Percentiles rank a stretch among this genome's conserved stretches.
These are phyloP conservation scores for Hydriomena furcata DNA, from an alignment of 2,888 invertebrate genomes.

Conservation along the genomic window DNA sequence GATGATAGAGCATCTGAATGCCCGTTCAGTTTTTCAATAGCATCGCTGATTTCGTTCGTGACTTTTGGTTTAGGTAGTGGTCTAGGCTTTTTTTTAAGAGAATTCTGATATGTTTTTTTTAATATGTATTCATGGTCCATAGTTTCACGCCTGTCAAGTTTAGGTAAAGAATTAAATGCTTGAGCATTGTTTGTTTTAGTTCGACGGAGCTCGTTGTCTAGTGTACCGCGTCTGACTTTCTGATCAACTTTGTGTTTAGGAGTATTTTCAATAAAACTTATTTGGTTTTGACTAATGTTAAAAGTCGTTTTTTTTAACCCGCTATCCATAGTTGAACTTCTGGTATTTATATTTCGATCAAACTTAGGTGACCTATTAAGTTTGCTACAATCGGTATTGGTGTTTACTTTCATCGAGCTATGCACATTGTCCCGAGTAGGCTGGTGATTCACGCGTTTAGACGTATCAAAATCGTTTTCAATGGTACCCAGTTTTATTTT, in stretches of 20 bases:
- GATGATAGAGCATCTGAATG: neutral
- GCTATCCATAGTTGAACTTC: conserved; percentile 11
- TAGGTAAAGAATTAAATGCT: neutral
- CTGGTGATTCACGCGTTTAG: neutral
- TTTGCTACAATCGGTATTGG: conserved; percentile 13
- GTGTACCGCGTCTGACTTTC: conserved; percentile 12
- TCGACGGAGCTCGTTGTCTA: neutral
- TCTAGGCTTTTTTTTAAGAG: conserved; percentile 44
- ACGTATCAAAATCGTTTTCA: neutral
- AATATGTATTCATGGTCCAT: neutral
- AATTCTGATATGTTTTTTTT: neutral
- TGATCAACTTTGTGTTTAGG: neutral
- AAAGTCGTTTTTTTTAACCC: neutral
- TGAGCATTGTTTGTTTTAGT: neutral
- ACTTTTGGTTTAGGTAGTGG: conserved; percentile 42
- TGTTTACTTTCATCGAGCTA: conserved; percentile 7
- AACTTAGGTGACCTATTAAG: conserved; percentile 3
- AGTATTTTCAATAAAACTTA: neutral
- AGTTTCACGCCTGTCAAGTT: conserved; percentile 9
- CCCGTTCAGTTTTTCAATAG: conserved; percentile 12
- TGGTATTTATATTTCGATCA: conserved; percentile 4
- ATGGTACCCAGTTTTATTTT: conserved; percentile 1
- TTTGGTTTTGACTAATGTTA: neutral
- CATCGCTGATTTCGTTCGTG: conserved; percentile 5
- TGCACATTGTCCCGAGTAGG: neutral